phyloP scores from a whole-genome alignment of 1,140 invertebrate genomes.

The Galleria mellonella region DNA sequence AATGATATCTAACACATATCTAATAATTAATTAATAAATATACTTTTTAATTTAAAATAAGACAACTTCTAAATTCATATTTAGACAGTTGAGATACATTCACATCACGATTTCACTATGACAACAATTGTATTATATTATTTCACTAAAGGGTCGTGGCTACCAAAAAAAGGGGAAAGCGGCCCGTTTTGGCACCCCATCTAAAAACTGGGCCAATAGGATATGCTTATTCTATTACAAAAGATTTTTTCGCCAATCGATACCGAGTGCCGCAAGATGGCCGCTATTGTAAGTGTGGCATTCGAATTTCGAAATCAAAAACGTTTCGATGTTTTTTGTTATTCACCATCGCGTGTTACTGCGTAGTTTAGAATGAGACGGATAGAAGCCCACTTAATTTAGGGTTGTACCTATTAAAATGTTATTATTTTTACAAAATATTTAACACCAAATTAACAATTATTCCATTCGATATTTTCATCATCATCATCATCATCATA shows the following conservation, averaged over 20 bases:
- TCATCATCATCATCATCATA: too few species aligned
- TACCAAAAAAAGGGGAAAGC: slow-evolving; percentile 63
- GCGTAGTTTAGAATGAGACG: background rate
- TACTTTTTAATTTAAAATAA: too few species aligned
- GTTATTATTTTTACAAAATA: too few species aligned
- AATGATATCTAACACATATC: too few species aligned
- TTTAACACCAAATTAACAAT: too few species aligned
- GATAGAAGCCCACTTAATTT: too few species aligned
- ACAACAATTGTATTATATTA: slow-evolving; percentile 43
- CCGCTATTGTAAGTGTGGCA: slow-evolving; percentile 15
- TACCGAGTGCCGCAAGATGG: slow-evolving; percentile 58
- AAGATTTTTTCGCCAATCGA: slow-evolving; percentile 68
- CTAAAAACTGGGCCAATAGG: slow-evolving; percentile 67
- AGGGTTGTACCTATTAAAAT: too few species aligned
- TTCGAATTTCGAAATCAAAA: background rate
- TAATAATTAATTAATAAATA: too few species aligned
- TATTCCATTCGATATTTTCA: too few species aligned
- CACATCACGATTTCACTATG: slow-evolving; percentile 18
- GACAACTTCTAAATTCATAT: too few species aligned
- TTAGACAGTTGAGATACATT: too few species aligned
- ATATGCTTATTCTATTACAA: slow-evolving; percentile 40
- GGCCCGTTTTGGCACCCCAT: slow-evolving; percentile 48
- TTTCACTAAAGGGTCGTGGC: slow-evolving; percentile 44
- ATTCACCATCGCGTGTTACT: background rate
- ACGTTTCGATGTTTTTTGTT: background rate